Conservation (phyloP, 2,888 invertebrate species). For the Tiphia femorata region DNA sequence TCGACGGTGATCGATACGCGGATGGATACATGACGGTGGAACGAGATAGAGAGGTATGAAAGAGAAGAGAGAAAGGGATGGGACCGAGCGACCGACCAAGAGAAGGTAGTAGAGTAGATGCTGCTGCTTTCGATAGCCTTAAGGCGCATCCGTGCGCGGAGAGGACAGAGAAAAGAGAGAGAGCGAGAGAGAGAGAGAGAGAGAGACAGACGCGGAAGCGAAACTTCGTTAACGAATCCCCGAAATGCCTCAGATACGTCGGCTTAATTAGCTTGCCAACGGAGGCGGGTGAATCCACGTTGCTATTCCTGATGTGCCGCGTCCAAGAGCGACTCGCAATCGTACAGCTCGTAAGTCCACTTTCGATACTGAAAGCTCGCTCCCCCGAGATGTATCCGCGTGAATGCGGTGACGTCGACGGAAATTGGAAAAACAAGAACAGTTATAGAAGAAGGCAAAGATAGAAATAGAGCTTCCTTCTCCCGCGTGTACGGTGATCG, state of each 20-base stretch:
- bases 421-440: constrained; percentile 5
- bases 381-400: constrained; percentile 9
- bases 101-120: too few species aligned
- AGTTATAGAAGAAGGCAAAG: background rate
- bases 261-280: constrained; percentile 34
- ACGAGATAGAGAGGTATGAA: background rate
- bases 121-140: background rate
- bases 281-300: constrained; percentile 3
- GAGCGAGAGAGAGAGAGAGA: too few species aligned
- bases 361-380: too few species aligned
- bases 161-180: too few species aligned
- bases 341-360: too few species aligned
- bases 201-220: constrained; percentile 4
- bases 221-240: constrained; percentile 42
- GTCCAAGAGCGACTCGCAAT: background rate
- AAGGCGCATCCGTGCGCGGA: background rate
- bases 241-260: constrained; percentile 24
- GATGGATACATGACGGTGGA: constrained; percentile 33
- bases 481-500: too few species aligned
- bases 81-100: too few species aligned
- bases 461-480: constrained; percentile 1
- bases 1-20: too few species aligned
- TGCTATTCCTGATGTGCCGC: background rate
- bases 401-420: constrained; percentile 13
- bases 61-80: background rate